A percentile compares a stretch with the other conserved stretches of the same genome.
Conservation (phyloP, 2,888 invertebrate species). For the Cataglyphis cursor region DNA sequence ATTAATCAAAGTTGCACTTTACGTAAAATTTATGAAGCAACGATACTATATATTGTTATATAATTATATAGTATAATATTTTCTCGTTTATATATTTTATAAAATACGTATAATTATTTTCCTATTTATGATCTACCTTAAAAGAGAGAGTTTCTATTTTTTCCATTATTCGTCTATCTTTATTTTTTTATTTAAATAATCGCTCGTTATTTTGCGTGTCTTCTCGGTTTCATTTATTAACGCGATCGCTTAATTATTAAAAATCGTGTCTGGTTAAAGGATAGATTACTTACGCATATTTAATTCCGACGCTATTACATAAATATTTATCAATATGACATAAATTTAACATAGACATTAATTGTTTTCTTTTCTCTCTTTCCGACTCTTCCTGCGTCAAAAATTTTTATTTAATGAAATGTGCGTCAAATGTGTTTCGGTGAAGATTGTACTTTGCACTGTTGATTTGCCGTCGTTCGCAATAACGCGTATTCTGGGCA, state of each 20-base stretch:
- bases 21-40: not conserved
- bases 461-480: conserved; percentile 4
- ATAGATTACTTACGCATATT: not conserved
- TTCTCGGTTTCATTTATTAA: not conserved
- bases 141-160: not conserved
- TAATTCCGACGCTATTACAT: not conserved
- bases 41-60: not conserved
- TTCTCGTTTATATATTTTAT: not conserved
- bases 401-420: conserved; percentile 10
- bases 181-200: not conserved
- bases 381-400: not conserved
- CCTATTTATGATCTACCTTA: not conserved
- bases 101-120: not conserved
- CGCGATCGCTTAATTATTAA: not conserved
- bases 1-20: not conserved
- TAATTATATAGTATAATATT: conserved; percentile 8
- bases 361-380: not conserved
- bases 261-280: not conserved
- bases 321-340: conserved; percentile 12
- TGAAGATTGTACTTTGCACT: conserved; percentile 31
- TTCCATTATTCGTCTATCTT: not conserved
- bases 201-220: not conserved
- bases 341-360: not conserved
- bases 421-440: conserved; percentile 3
- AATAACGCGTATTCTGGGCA: not conserved